Percentiles rank a stretch among this genome's conserved stretches.
Conservation (phyloP, 2,888 invertebrate genomes). For the Acronicta leporina region DNA sequence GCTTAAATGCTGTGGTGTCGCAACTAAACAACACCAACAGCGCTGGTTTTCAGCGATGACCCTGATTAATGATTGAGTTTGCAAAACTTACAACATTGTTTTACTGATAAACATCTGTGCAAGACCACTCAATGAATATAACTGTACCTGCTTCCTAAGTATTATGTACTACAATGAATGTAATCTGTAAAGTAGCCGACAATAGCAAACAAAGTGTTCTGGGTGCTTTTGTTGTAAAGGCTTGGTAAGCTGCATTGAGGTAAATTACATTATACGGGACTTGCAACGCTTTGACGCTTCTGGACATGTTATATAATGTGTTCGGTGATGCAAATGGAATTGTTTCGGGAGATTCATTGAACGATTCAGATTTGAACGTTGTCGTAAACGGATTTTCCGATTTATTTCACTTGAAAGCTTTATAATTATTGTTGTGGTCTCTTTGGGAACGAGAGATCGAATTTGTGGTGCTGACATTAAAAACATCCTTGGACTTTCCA, state of each 20-base stretch:
- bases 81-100: constrained; percentile 83
- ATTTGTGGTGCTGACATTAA: constrained; percentile 28
- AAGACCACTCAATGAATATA: constrained; percentile 81
- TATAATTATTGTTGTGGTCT: constrained; percentile 6
- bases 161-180: constrained; percentile 75
- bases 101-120: constrained; percentile 83
- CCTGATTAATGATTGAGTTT: too few relatives aligned
- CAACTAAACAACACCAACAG: too few relatives aligned
- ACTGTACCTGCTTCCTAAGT: constrained; percentile 81
- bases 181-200: constrained; percentile 88
- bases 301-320: constrained; percentile 69
- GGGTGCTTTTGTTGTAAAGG: constrained; percentile 70
- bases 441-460: constrained; percentile 27
- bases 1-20: too few relatives aligned
- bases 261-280: constrained; percentile 79
- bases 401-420: constrained; percentile 49
- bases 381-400: constrained; percentile 51
- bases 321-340: constrained; percentile 79
- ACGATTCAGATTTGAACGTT: constrained; percentile 46
- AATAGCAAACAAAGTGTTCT: constrained; percentile 79
- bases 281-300: constrained; percentile 79
- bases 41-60: too few relatives aligned
- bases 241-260: constrained; percentile 65
- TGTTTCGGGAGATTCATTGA: constrained; percentile 49
- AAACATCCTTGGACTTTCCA: constrained; percentile 5